Percentiles rank a stretch among this genome's conserved stretches.
Evolutionary conservation across 2,113 vertebrate species (phyloP).

Genomic region (Dicentrarchus labrax): DNA sequence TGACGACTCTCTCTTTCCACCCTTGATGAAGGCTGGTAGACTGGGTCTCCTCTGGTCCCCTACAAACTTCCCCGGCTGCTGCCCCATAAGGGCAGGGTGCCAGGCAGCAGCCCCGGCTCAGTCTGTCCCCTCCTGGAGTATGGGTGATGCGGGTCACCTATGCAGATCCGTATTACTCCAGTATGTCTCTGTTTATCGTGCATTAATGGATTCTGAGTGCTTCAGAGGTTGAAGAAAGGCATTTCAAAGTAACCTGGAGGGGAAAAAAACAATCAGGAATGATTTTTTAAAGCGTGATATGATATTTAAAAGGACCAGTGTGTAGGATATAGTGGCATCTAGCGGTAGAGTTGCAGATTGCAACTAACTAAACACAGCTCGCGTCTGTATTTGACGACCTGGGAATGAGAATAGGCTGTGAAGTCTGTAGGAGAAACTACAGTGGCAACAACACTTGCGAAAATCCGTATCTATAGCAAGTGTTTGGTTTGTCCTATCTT

Average conservation of each 20-base stretch:
- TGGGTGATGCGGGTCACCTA: constrained; percentile 35
- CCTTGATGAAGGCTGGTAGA: constrained; percentile 97
- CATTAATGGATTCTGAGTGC: constrained; percentile 66
- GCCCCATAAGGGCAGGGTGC: constrained; percentile 95
- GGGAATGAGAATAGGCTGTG: too few species aligned
- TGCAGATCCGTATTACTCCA: constrained; percentile 54
- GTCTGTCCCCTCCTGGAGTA: constrained; percentile 46
- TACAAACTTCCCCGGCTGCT: constrained; percentile 98
- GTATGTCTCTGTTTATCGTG: constrained; percentile 53
- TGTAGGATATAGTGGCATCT: too few species aligned
- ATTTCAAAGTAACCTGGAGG: constrained; percentile 53
- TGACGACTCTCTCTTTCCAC: constrained; percentile 90
- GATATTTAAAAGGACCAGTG: too few species aligned
- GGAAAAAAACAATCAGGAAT: neutral
- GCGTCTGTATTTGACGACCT: too few species aligned
- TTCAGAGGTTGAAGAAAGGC: constrained; percentile 46
- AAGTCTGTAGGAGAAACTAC: too few species aligned
- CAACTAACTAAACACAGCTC: too few species aligned
- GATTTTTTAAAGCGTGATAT: neutral
- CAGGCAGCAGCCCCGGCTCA: constrained; percentile 80
- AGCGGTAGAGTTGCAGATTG: too few species aligned
- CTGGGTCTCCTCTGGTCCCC: constrained; percentile 99
- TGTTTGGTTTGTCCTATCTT: too few species aligned
- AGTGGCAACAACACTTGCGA: too few species aligned
- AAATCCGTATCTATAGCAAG: too few species aligned